Conservation (phyloP, 2,888 invertebrate species). For the Apamea anceps region DNA sequence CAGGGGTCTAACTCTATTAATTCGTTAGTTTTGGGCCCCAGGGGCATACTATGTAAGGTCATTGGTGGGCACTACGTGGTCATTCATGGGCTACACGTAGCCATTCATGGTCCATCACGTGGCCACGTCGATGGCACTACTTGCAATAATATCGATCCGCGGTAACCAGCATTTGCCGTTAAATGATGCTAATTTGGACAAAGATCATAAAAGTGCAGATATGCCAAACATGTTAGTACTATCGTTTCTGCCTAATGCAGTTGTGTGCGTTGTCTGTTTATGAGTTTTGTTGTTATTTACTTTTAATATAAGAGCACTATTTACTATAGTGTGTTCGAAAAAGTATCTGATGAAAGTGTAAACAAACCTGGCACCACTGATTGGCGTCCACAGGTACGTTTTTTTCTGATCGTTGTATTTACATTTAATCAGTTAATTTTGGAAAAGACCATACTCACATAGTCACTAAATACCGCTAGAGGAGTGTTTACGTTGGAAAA, state of each 20-base stretch:
- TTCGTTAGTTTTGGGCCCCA: neutral
- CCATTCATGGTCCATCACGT: conserved; percentile 56
- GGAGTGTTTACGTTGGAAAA: neutral
- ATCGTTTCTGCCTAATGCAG: neutral
- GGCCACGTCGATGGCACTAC: conserved; percentile 33
- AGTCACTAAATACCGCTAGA: neutral
- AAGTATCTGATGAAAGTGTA: neutral
- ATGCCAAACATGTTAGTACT: neutral
- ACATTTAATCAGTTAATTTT: neutral
- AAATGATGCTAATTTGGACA: conserved; percentile 72
- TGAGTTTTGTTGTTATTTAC: neutral
- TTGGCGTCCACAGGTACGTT: neutral
- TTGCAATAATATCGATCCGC: conserved; percentile 50
- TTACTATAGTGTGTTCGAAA: neutral
- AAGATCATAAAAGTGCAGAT: conserved; percentile 51
- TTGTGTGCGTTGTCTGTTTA: neutral
- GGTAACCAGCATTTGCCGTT: conserved; percentile 70
- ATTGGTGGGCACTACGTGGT: conserved; percentile 20
- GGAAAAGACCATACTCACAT: neutral
- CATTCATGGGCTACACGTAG: conserved; percentile 46
- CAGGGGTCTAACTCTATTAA: neutral
- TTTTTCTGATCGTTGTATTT: neutral
- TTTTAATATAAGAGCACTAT: neutral
- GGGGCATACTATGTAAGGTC: neutral
- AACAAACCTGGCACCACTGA: neutral